Conservation (phyloP, 1,140 invertebrate species). For the Parapsyche elsis region DNA sequence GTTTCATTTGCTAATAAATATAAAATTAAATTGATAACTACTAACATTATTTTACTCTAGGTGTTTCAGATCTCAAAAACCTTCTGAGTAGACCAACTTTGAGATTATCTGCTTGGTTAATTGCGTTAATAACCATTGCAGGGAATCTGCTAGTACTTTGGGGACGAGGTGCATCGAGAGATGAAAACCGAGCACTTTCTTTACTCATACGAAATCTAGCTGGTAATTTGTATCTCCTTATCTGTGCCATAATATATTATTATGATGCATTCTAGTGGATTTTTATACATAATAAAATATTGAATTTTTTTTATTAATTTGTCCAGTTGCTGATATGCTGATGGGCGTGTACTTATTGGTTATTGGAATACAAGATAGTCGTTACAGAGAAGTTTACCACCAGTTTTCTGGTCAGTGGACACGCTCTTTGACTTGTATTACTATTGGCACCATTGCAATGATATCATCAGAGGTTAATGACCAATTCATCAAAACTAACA, state of each 20-base stretch:
- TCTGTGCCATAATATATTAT: not conserved
- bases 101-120: constrained; percentile 78
- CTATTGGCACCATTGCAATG: constrained; percentile 75
- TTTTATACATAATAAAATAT: not conserved
- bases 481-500: not conserved
- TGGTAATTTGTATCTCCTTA: constrained; percentile 63
- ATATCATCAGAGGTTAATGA: constrained; percentile 73
- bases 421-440: constrained; percentile 74
- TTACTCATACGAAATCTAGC: constrained; percentile 80
- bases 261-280: not conserved
- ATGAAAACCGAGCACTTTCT: constrained; percentile 71
- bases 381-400: constrained; percentile 74
- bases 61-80: constrained; percentile 75
- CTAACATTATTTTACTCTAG: constrained; percentile 60
- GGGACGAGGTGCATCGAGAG: constrained; percentile 72
- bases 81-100: constrained; percentile 73
- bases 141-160: constrained; percentile 78
- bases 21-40: not conserved
- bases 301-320: not conserved
- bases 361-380: constrained; percentile 75
- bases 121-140: constrained; percentile 73
- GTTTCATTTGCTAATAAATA: too few relatives aligned
- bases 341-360: constrained; percentile 83
- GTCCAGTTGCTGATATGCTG: constrained; percentile 77
- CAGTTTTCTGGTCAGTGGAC: constrained; percentile 73